A percentile compares a stretch with the other conserved stretches of the same genome.
phyloP scores from a whole-genome alignment of 2,113 vertebrate genomes.

The Murina feae region DNA sequence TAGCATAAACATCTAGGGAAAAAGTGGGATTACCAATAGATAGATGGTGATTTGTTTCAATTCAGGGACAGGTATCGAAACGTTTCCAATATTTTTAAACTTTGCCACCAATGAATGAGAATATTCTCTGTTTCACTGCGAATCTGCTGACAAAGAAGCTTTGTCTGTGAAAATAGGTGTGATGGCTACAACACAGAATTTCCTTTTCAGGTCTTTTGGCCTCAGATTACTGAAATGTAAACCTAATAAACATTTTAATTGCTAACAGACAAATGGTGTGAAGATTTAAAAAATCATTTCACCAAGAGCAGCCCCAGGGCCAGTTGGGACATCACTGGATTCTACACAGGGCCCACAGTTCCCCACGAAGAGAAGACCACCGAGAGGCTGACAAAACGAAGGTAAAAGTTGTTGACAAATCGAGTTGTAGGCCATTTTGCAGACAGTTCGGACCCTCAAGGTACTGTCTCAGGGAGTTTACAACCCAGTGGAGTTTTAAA shows the following conservation, averaged over 20 bases:
- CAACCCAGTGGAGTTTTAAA: neutral
- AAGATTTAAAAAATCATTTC: neutral
- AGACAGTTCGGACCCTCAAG: neutral
- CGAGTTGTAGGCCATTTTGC: neutral
- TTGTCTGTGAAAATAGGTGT: neutral
- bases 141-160: neutral
- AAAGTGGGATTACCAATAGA: slow-evolving; percentile 22
- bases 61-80: neutral
- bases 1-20: slow-evolving; percentile 7
- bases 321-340: neutral
- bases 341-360: neutral
- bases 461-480: neutral
- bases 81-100: neutral
- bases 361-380: neutral
- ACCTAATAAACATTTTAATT: neutral
- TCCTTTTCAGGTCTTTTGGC: neutral
- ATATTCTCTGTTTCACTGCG: neutral
- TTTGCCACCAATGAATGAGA: neutral
- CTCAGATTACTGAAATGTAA: neutral
- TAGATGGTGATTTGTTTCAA: slow-evolving; percentile 6
- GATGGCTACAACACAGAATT: neutral
- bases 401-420: neutral
- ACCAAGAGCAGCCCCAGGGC: neutral
- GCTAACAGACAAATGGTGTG: neutral
- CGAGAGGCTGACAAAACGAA: neutral